Evolutionary conservation across 1,140 invertebrate species (phyloP).

Genomic region (Cydia splendana): DNA sequence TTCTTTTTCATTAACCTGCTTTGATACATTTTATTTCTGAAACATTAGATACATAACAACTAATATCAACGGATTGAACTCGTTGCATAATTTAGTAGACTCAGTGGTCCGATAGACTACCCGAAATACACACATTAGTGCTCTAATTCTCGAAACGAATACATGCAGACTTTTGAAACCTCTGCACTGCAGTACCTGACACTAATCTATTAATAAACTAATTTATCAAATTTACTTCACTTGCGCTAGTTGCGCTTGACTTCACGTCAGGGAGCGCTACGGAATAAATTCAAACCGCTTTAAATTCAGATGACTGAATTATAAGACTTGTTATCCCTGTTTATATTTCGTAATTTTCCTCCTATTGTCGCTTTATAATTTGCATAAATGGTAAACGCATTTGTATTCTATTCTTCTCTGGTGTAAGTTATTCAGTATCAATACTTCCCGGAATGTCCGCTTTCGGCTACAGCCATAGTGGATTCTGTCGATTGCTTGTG

Average conservation of each 20-base stretch:
- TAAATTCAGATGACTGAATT: background rate
- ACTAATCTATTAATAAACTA: background rate
- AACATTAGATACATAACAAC: constrained; percentile 26
- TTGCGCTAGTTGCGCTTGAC: background rate
- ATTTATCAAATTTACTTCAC: constrained; percentile 19
- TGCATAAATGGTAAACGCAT: background rate
- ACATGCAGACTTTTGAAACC: constrained; percentile 10
- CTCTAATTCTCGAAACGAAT: constrained; percentile 7
- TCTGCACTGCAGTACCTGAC: constrained; percentile 11
- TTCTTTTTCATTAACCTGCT: no score
- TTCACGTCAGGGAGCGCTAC: background rate
- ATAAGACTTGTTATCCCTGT: background rate
- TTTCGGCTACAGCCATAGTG: constrained; percentile 26
- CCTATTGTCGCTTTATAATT: background rate
- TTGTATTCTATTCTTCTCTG: background rate
- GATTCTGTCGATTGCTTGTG: constrained; percentile 61
- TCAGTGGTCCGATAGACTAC: background rate
- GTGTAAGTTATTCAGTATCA: constrained; percentile 1
- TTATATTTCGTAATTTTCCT: background rate
- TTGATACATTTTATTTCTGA: background rate
- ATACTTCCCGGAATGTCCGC: background rate
- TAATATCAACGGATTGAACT: background rate
- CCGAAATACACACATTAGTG: constrained; percentile 28
- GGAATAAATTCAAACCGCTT: background rate
- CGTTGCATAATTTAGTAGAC: constrained; percentile 16